Conservation (phyloP, 2,888 invertebrate species). For the Cephalotes varians region DNA sequence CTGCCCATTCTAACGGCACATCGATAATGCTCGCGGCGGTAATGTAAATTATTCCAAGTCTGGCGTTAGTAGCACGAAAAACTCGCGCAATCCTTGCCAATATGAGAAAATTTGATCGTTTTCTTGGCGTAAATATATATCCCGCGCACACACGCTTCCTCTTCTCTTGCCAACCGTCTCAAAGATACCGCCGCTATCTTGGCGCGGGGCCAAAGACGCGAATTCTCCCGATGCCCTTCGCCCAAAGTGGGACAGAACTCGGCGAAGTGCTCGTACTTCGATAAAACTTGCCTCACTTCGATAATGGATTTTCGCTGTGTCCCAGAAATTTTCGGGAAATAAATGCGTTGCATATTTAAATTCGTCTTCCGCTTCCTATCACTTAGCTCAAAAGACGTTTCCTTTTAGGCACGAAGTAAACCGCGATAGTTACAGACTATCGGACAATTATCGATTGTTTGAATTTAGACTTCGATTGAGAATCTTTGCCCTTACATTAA, state of each 20-base stretch:
- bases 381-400: not conserved
- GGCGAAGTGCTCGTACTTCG: conserved; percentile 42
- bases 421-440: not conserved
- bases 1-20: not conserved
- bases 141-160: not conserved
- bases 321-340: conserved; percentile 42
- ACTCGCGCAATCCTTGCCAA: conserved; percentile 30
- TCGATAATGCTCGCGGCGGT: conserved; percentile 7
- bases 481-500: not conserved
- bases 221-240: conserved; percentile 35
- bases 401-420: conserved; percentile 23
- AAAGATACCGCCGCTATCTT: conserved; percentile 1
- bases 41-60: conserved; percentile 15
- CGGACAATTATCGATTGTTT: not conserved
- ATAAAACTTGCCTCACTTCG: conserved; percentile 60
- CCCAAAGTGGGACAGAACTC: conserved; percentile 48
- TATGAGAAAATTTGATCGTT: conserved; percentile 51
- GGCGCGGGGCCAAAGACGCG: conserved; percentile 37
- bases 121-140: conserved; percentile 30
- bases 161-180: not conserved
- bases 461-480: not conserved
- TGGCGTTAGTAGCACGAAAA: not conserved
- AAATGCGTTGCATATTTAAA: conserved; percentile 43
- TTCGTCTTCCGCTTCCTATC: conserved; percentile 20
- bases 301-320: conserved; percentile 66